Percentiles rank a stretch among this genome's conserved stretches.
Evolutionary conservation across 2,888 invertebrate genomes (phyloP).

Genomic region (Seira sanloemensis): DNA sequence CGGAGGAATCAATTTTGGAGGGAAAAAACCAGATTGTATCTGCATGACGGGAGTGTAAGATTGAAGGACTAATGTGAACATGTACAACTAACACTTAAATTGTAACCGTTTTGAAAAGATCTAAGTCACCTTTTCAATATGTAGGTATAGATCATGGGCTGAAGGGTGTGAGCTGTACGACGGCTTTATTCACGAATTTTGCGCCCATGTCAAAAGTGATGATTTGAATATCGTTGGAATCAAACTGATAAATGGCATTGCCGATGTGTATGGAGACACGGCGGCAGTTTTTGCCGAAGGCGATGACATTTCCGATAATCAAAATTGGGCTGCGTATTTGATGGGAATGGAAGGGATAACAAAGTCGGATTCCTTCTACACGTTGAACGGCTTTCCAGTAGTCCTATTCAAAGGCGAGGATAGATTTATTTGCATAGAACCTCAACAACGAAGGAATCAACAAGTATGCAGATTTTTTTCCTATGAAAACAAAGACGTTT

Average conservation of each 20-base stretch:
- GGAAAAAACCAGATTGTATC: slow-evolving; percentile 51
- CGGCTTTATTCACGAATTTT: slow-evolving; percentile 52
- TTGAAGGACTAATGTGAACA: neutral
- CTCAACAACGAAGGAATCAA: neutral
- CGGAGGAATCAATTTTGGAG: slow-evolving; percentile 60
- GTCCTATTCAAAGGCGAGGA: slow-evolving; percentile 23
- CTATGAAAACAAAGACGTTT: slow-evolving; percentile 28
- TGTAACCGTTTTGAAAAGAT: neutral
- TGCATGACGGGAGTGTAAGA: slow-evolving; percentile 61
- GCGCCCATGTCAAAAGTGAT: slow-evolving; percentile 8
- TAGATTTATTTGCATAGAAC: slow-evolving; percentile 49
- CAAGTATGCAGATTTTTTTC: slow-evolving; percentile 51
- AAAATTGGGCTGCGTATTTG: slow-evolving; percentile 8
- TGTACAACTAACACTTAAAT: neutral
- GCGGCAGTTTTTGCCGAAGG: slow-evolving; percentile 41
- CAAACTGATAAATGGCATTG: slow-evolving; percentile 8
- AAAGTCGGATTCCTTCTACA: slow-evolving; percentile 49
- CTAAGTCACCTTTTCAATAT: no score
- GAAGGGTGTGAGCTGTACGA: slow-evolving; percentile 57
- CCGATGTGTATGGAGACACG: slow-evolving; percentile 23
- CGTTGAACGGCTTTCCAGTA: slow-evolving; percentile 45
- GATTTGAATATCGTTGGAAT: slow-evolving; percentile 24
- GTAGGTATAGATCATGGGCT: slow-evolving; percentile 56
- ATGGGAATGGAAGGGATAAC: slow-evolving; percentile 36
- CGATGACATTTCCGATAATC: slow-evolving; percentile 10